These are phyloP conservation scores for Gadopsis marmoratus DNA, from an alignment of 2,797 vertebrate species.

Conservation along the genomic window DNA sequence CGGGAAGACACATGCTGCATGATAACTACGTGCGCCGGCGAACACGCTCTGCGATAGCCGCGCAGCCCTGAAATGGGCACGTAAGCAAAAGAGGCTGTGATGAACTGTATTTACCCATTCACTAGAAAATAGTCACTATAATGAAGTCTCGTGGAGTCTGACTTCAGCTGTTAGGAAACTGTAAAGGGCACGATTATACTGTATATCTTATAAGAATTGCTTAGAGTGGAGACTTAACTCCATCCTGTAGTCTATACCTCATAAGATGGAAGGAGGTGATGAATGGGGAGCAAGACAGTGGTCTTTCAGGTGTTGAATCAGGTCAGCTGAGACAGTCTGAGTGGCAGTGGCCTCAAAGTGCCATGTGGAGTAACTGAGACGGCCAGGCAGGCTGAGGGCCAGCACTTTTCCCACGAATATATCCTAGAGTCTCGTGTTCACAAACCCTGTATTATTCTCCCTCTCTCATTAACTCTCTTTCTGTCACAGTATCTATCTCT, in stretches of 20 bases:
- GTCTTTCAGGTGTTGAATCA: constrained; percentile 50
- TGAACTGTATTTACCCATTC: constrained; percentile 27
- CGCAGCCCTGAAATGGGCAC: constrained; percentile 17
- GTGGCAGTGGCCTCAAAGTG: constrained; percentile 83
- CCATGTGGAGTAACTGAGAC: constrained; percentile 75
- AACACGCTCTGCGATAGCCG: constrained; percentile 11
- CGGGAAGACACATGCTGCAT: constrained; percentile 62
- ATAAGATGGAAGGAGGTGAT: neutral
- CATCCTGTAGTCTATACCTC: neutral
- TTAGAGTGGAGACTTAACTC: neutral
- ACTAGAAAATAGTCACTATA: constrained; percentile 23
- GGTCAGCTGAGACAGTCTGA: constrained; percentile 64
- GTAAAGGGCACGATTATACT: neutral
- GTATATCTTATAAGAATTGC: neutral
- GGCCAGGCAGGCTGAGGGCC: constrained; percentile 19
- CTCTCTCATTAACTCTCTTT: constrained; percentile 54
- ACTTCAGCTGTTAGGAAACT: neutral
- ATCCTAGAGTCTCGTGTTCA: constrained; percentile 26
- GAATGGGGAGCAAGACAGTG: constrained; percentile 9
- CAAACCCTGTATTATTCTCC: constrained; percentile 19
- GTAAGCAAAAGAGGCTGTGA: neutral
- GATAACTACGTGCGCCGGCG: constrained; percentile 38
- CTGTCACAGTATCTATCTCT: constrained; percentile 46
- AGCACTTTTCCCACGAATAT: constrained; percentile 7
- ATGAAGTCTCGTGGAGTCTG: constrained; percentile 14